Conservation (phyloP, 2,113 vertebrate genomes). For the Coptodon bakossiorum region DNA sequence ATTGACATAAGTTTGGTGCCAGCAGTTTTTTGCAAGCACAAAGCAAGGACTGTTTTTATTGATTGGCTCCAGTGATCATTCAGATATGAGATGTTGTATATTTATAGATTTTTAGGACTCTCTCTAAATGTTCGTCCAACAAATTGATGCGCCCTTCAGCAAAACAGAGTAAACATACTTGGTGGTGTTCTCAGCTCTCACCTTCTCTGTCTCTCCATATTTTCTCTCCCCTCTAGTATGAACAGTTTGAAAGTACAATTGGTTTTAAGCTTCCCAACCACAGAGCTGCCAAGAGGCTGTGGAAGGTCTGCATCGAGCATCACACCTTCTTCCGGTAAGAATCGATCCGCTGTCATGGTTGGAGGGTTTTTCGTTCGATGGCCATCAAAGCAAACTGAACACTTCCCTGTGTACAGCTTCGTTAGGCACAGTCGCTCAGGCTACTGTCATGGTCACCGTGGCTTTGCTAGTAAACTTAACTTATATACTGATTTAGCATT, state of each 20-base stretch:
- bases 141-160: not conserved
- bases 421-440: not conserved
- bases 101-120: not conserved
- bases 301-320: conserved; percentile 99
- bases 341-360: not conserved
- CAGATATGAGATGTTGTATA: not conserved
- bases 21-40: not conserved
- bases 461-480: not conserved
- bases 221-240: conserved; percentile 73
- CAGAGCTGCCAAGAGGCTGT: conserved; percentile 93
- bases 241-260: conserved; percentile 98
- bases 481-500: not conserved
- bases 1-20: not conserved
- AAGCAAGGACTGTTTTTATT: not conserved
- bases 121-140: not conserved
- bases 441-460: not conserved
- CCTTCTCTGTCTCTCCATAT: not conserved
- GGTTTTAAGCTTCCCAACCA: conserved; percentile 98
- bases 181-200: not conserved
- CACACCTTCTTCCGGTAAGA: conserved; percentile 97
- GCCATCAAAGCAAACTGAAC: not conserved
- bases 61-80: not conserved
- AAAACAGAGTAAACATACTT: not conserved
- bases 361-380: not conserved
- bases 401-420: not conserved